These are phyloP conservation scores for Colostygia pectinataria DNA, from an alignment of 2,888 invertebrate species.

Conservation along the genomic window DNA sequence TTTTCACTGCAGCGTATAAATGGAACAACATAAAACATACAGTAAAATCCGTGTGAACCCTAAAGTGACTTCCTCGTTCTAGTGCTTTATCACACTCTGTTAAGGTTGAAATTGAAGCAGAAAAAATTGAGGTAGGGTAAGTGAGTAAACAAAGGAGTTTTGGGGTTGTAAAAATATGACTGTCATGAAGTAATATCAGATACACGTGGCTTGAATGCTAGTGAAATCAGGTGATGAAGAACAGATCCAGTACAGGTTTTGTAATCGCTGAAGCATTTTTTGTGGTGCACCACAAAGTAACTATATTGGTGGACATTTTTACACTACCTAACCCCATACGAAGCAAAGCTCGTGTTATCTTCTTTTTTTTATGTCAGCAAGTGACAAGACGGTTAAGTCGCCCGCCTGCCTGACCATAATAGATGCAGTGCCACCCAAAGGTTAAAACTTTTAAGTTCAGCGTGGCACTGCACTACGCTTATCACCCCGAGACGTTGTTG, in stretches of 20 bases:
- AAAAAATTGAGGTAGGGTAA: constrained; percentile 3
- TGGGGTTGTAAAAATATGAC: constrained; percentile 49
- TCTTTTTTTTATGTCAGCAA: no score
- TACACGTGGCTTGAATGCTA: constrained; percentile 44
- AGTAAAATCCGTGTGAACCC: constrained; percentile 41
- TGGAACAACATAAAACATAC: constrained; percentile 43
- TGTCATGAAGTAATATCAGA: constrained; percentile 48
- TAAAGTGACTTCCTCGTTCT: constrained; percentile 1
- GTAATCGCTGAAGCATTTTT: neutral
- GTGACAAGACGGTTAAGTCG: no score
- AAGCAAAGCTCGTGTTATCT: no score
- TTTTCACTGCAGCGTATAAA: constrained; percentile 42
- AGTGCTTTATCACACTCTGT: constrained; percentile 6
- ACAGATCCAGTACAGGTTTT: constrained; percentile 30
- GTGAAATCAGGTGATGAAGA: constrained; percentile 16
- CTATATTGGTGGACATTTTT: no score
- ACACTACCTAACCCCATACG: no score
- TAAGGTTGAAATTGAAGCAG: constrained; percentile 22
- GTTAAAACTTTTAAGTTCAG: no score
- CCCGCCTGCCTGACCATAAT: no score
- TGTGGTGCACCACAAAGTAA: no score
- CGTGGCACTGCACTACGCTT: no score
- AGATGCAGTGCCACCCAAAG: no score
- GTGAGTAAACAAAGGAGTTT: constrained; percentile 31
- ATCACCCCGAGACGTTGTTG: no score